A percentile compares a stretch with the other conserved stretches of the same genome.
phyloP scores from a whole-genome alignment of 37 sponge, comb jelly and placozoan genomes.

The Halichondria panicea region DNA sequence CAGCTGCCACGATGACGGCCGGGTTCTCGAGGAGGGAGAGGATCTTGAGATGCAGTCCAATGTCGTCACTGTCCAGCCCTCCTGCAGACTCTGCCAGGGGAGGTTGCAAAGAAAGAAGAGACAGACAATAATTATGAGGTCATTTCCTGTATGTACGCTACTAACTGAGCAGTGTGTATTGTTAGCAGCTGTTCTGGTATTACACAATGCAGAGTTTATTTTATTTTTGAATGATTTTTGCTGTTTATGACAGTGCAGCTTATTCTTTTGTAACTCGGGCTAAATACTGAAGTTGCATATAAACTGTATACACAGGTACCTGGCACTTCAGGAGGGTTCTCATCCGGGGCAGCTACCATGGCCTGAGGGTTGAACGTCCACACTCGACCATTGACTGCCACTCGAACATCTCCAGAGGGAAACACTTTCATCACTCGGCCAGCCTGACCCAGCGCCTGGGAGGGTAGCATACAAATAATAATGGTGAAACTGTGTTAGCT shows the following conservation, averaged over 20 bases:
- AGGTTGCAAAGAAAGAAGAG: not conserved
- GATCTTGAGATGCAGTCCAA: slow-evolving; percentile 49
- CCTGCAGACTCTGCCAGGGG: too few species aligned
- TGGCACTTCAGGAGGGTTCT: slow-evolving; percentile 61
- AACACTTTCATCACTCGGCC: slow-evolving; percentile 73
- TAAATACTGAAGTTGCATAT: too few species aligned
- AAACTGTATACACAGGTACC: too few species aligned
- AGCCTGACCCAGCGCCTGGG: slow-evolving; percentile 82
- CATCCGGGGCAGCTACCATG: slow-evolving; percentile 53
- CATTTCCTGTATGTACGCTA: not conserved
- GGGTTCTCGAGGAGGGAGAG: slow-evolving; percentile 65
- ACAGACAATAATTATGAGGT: too few species aligned
- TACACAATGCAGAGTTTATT: too few species aligned
- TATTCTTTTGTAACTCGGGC: too few species aligned
- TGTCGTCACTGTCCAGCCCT: slow-evolving; percentile 31
- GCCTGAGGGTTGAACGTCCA: slow-evolving; percentile 87
- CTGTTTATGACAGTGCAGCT: too few species aligned
- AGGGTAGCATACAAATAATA: too few species aligned
- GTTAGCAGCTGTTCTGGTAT: too few species aligned
- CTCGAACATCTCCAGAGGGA: slow-evolving; percentile 66
- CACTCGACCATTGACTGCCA: slow-evolving; percentile 61
- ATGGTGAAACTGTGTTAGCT: too few species aligned
- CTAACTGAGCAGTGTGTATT: too few species aligned
- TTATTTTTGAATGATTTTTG: too few species aligned
- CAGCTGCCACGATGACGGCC: slow-evolving; percentile 67